Percentiles rank a stretch among this genome's conserved stretches.
Evolutionary conservation across 2,113 vertebrate genomes (phyloP).

Genomic region (Lophochroa leadbeateri): DNA sequence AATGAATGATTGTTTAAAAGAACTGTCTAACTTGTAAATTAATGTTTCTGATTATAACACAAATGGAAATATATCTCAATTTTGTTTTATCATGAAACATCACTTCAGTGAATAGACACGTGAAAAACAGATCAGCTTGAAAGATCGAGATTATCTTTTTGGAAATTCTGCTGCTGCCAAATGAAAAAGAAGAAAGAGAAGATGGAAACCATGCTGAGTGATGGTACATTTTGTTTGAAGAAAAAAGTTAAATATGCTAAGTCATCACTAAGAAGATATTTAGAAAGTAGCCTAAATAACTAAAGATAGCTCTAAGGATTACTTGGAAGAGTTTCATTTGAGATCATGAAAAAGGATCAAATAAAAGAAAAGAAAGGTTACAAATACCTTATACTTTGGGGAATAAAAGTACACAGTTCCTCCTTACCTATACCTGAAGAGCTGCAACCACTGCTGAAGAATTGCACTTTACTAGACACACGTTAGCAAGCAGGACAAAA

Average conservation of each 20-base stretch:
- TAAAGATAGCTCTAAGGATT: neutral
- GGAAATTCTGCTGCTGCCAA: neutral
- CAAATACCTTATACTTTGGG: neutral
- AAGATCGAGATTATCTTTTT: neutral
- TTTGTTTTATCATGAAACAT: neutral
- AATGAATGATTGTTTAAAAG: neutral
- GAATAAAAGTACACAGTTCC: neutral
- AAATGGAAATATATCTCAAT: neutral
- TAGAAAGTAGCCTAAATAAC: neutral
- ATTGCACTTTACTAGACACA: neutral
- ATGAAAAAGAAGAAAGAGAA: neutral
- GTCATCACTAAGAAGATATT: neutral
- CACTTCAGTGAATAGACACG: neutral
- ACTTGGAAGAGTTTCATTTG: neutral
- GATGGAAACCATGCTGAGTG: fast-evolving
- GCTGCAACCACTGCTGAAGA: neutral
- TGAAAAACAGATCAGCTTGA: neutral
- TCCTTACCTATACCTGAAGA: neutral
- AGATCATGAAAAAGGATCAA: neutral
- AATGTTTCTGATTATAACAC: neutral
- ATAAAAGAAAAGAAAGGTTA: neutral
- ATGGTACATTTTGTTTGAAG: neutral
- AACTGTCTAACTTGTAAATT: neutral
- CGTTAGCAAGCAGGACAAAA: neutral
- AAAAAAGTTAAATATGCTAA: neutral